Conservation (phyloP, 2,888 invertebrate genomes). For the Macrostomum cliftonense region DNA sequence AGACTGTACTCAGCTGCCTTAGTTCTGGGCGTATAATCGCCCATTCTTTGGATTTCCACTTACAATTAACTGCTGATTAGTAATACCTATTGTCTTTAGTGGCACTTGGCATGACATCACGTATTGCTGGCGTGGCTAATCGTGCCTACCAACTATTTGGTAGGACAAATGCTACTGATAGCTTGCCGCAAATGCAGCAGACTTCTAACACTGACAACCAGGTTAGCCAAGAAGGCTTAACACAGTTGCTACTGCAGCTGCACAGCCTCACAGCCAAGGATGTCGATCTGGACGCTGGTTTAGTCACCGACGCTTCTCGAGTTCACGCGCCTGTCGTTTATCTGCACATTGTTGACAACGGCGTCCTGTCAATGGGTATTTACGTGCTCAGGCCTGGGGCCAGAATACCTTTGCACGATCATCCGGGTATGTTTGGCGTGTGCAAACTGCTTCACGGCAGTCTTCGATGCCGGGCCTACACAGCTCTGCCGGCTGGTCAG, state of each 20-base stretch:
- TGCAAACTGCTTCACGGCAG: slow-evolving; percentile 48
- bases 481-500: neutral
- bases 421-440: slow-evolving; percentile 73
- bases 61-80: too few species aligned
- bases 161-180: too few species aligned
- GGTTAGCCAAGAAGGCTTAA: neutral
- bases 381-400: slow-evolving; percentile 49
- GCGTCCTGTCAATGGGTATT: slow-evolving; percentile 37
- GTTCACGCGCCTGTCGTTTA: slow-evolving; percentile 57
- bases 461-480: slow-evolving; percentile 20
- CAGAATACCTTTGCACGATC: slow-evolving; percentile 72
- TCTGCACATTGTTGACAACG: slow-evolving; percentile 62
- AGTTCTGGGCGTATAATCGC: too few species aligned
- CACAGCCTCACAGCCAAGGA: slow-evolving; percentile 20
- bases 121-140: too few species aligned
- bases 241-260: slow-evolving; percentile 4
- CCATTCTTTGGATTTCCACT: too few species aligned
- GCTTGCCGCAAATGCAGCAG: too few species aligned
- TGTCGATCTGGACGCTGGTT: slow-evolving; percentile 20
- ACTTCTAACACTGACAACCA: too few species aligned
- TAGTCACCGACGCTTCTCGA: slow-evolving; percentile 14
- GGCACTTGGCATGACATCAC: too few species aligned
- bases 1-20: too few species aligned
- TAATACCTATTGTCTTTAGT: too few species aligned
- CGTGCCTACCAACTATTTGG: too few species aligned